Base-by-base conservation (phyloP, 1,140 invertebrate species). In the Brachionus koreanus region DNA sequence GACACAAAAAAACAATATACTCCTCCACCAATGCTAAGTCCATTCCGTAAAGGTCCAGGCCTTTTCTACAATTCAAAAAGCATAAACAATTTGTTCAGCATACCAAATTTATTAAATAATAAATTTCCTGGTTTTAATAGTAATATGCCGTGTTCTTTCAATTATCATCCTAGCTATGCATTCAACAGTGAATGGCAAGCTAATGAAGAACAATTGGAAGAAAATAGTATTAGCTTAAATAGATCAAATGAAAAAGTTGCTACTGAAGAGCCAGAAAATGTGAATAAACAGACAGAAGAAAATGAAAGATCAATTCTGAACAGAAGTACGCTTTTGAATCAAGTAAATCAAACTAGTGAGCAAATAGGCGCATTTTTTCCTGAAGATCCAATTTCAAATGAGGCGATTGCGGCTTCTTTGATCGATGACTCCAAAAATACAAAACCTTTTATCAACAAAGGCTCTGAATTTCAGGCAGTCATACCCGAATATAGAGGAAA, bases 21-120 rank as follows among this genome's bases (percentile, higher is more conserved):
- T 0, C 95, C 96, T 2, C 93, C 94, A 37, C 96, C 96, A 0
- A 95, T 97, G 85, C 88, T 98, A 12, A 94, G 94, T 86, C 96
- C 96, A 0, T 92, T 93, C 63, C 90, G 96, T 84, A 92, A 92
- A 84, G 94, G 94, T 5, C 91, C 93, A 0, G 95, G 96, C 0
- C 88, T 97, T 0, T 96, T 95, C 85, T 92, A 92, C 83, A 87
- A 89, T 9, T 84, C 89, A 33, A 86, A 85, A 29, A 84, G 83
- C 39, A 79, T 82, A 13, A 77, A 81, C 23, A 83, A 72, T 84
- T 81, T 61, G 83, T 84, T 65, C 35, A 37, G 65, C 10, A 82
- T 82, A 6, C 75, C 35, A 13, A 82, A 86, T 61, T 46, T 74
- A 29, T 29, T 46, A 12, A 74, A 74, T 46, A 74, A 74, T 46